Base-by-base conservation (phyloP, 2,113 vertebrate species). In the Caracal caracal region DNA sequence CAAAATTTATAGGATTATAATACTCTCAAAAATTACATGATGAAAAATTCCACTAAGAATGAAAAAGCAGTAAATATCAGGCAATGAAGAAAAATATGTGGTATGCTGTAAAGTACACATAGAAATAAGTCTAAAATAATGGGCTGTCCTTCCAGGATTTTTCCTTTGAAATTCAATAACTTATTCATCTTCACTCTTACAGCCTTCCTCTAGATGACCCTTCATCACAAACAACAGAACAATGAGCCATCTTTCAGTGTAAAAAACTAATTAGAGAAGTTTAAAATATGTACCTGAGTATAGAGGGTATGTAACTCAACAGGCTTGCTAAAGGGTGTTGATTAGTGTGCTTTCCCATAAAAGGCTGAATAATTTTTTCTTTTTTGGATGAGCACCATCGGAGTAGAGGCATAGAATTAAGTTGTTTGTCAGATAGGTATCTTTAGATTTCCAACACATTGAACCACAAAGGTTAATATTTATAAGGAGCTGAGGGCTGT, bases 131-230 rank as follows among this genome's bases (percentile, higher is more conserved):
- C 22, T 70, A 79, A 95, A 95, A 75, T 80, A 9, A 17, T 33
- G 12, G 10, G 3, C 17, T 79, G 6, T 82, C 22, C 16, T 30
- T 92, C 16, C 2, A 30, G 78, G 26, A 87, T 37, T 49, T 22
- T 86, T 70, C 37, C 49, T 78, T 95, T 78, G 75, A 93, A 95
- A 93, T 92, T 94, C 40, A 96, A 26, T 22, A 89, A 79, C 16
- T 84, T 89, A 71, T 65, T 85, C 37, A 82, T 43, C 0, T 84
- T 91, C 37, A 65, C 59, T 82, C 65, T 80, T 40, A 84, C 56
- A 43, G 30, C 83, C 26, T 95, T 92, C 10, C 78, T 92, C 17
- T 49, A 75, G 61, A 88, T 82, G 19, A 5, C n/a, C 11, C 28
- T 90, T 94, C 30, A 68, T 71, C 61, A 59, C 10, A 92, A 22